Conservation (phyloP, 2,888 invertebrate species). For the Chrysolina americana region DNA sequence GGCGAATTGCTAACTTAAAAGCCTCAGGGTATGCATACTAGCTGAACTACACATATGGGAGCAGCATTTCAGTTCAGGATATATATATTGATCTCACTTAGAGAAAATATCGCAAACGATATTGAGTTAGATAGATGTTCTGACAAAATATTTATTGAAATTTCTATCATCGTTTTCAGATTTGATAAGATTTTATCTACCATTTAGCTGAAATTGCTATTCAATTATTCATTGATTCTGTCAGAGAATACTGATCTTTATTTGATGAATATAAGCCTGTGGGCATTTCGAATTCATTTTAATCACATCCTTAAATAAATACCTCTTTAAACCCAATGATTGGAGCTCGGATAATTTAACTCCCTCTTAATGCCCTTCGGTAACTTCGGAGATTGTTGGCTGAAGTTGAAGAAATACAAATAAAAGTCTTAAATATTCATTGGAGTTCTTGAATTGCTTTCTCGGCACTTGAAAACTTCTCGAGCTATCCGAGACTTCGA, state of each 20-base stretch:
- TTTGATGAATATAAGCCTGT: not conserved
- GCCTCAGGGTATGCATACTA: no score
- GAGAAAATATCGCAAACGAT: no score
- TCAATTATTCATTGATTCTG: not conserved
- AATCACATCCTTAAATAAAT: not conserved
- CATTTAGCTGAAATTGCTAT: not conserved
- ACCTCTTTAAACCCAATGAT: not conserved
- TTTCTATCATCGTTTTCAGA: not conserved
- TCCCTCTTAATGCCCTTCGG: conserved; percentile 5
- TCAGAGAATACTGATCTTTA: not conserved
- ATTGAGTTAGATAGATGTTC: no score
- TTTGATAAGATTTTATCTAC: not conserved
- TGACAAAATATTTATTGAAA: no score
- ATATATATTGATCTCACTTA: no score
- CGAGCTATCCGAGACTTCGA: not conserved
- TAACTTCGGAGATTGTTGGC: conserved; percentile 1
- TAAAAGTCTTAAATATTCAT: conserved; percentile 22
- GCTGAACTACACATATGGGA: no score
- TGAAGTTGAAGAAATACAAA: conserved; percentile 18
- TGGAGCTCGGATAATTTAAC: conserved; percentile 9
- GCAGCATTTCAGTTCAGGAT: no score
- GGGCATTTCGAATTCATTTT: not conserved
- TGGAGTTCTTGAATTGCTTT: conserved; percentile 15
- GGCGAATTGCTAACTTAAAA: no score
- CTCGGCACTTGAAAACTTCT: conserved; percentile 3